Conservation (phyloP, 1,140 invertebrate species). For the Lysiphlebus fabarum region DNA sequence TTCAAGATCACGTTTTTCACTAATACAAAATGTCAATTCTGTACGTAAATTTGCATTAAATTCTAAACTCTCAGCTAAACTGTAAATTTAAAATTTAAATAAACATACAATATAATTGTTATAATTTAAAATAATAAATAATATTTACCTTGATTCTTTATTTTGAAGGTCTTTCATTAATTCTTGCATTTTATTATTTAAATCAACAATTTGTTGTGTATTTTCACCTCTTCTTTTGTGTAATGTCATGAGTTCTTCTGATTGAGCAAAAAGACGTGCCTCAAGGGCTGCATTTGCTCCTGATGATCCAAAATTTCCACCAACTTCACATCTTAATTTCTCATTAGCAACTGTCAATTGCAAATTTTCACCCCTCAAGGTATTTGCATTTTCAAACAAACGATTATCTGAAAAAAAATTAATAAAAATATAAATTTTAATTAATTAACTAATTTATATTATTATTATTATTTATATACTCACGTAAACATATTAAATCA, state of each 20-base stretch:
- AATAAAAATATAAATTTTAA: conserved; percentile 3
- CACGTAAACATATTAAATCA: conserved; percentile 22
- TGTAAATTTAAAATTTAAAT: conserved; percentile 44
- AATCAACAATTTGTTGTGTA: conserved; percentile 87
- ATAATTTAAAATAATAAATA: conserved; percentile 7
- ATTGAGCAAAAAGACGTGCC: conserved; percentile 79
- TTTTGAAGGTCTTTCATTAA: conserved; percentile 72
- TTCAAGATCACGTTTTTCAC: conserved; percentile 68
- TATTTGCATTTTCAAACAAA: conserved; percentile 77
- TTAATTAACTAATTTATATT: conserved; percentile 6
- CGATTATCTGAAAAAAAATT: conserved; percentile 70
- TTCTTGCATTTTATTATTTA: conserved; percentile 82
- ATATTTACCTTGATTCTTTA: conserved; percentile 71
- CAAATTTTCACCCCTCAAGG: conserved; percentile 75
- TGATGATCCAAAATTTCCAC: conserved; percentile 48
- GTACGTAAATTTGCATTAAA: conserved; percentile 63
- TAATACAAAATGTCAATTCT: conserved; percentile 65
- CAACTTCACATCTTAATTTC: conserved; percentile 64
- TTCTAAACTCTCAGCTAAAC: conserved; percentile 70
- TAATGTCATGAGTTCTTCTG: conserved; percentile 89
- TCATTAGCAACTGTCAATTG: conserved; percentile 82
- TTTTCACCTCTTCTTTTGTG: conserved; percentile 88
- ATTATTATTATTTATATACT: not conserved
- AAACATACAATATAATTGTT: not conserved
- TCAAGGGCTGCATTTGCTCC: conserved; percentile 62